Conservation (phyloP, 2,113 vertebrate genomes). For the Serinus canaria region DNA sequence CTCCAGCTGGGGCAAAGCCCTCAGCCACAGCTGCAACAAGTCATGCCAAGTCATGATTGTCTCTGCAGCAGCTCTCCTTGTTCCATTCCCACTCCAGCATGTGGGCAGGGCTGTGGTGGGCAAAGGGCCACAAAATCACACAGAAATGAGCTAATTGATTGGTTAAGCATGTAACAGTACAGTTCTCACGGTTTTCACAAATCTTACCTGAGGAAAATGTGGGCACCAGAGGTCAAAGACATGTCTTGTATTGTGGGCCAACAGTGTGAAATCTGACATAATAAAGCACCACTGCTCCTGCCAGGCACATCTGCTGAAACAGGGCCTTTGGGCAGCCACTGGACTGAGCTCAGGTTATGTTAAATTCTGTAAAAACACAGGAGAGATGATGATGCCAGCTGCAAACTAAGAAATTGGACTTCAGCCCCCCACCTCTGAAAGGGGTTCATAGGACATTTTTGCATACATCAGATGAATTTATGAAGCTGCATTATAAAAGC, state of each 20-base stretch:
- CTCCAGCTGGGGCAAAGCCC: rapidly evolving
- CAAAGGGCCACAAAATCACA: background rate
- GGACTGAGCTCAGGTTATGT: background rate
- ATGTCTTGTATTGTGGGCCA: background rate
- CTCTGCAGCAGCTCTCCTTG: background rate
- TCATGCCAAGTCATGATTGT: rapidly evolving
- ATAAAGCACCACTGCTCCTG: rapidly evolving
- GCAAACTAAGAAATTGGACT: background rate
- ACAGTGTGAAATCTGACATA: background rate
- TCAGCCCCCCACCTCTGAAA: background rate
- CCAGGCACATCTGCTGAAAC: rapidly evolving
- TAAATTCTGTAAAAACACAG: background rate
- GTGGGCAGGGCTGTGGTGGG: background rate
- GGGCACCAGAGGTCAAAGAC: background rate
- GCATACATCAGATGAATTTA: background rate
- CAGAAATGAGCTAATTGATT: background rate
- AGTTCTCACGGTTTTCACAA: background rate
- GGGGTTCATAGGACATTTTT: background rate
- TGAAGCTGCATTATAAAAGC: background rate
- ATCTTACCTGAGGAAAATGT: background rate
- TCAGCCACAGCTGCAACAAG: background rate
- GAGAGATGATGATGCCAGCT: background rate
- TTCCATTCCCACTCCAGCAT: background rate
- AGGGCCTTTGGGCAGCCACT: background rate
- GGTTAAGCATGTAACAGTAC: background rate